phyloP scores from a whole-genome alignment of 1,140 invertebrate species.

The Hyles euphorbiae region DNA sequence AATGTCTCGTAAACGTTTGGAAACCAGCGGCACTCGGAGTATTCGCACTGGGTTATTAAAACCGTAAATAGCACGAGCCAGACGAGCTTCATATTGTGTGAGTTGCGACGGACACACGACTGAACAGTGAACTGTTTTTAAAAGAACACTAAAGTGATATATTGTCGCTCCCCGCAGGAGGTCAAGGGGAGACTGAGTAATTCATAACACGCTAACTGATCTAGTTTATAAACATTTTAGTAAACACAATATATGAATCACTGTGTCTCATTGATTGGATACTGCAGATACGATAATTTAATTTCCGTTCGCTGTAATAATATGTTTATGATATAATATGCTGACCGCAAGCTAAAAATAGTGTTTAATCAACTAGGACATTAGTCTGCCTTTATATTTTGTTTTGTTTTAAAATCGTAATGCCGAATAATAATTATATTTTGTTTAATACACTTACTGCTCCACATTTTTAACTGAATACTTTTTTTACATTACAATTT shows the following conservation, averaged over 20 bases:
- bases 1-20: conserved; percentile 43
- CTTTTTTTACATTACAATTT: too few relatives aligned
- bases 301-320: too few relatives aligned
- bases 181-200: conserved; percentile 45
- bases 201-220: conserved; percentile 11
- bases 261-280: too few relatives aligned
- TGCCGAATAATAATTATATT: too few relatives aligned
- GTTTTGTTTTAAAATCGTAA: too few relatives aligned
- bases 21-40: conserved; percentile 47
- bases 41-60: conserved; percentile 36
- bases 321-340: too few relatives aligned
- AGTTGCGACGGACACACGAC: conserved; percentile 14
- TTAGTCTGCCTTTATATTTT: too few relatives aligned
- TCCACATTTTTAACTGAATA: too few relatives aligned
- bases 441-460: too few relatives aligned
- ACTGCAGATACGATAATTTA: too few relatives aligned
- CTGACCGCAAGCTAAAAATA: too few relatives aligned
- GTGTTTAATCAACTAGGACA: too few relatives aligned
- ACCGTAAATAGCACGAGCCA: conserved; percentile 39
- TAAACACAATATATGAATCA: conserved; percentile 13
- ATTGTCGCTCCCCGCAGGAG: conserved; percentile 24
- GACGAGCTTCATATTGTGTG: conserved; percentile 41
- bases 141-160: conserved; percentile 34
- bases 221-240: conserved; percentile 6
- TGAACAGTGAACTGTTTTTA: conserved; percentile 20